These are phyloP conservation scores for Archaeoteleia sp. DNA, from an alignment of 2,888 invertebrate genomes.

Conservation along the genomic window DNA sequence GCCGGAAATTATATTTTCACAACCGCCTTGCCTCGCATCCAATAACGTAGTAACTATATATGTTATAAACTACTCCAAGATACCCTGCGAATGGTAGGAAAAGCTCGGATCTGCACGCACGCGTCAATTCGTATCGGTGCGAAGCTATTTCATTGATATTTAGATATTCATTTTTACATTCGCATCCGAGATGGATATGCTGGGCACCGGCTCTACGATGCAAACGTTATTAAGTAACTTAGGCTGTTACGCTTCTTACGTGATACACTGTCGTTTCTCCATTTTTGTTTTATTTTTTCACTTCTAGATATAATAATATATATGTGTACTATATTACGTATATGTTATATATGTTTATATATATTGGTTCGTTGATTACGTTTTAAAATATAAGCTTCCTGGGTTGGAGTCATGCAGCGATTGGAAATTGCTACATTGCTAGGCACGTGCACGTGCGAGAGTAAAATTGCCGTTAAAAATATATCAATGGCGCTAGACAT, in stretches of 20 bases:
- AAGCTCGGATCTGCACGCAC: slow-evolving; percentile 22
- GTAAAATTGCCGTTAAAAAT: slow-evolving; percentile 26
- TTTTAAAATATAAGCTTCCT: slow-evolving; percentile 17
- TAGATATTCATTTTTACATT: slow-evolving; percentile 25
- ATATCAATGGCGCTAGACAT: slow-evolving; percentile 14
- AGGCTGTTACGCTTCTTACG: no score
- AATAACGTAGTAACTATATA: slow-evolving; percentile 52
- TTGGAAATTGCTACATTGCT: slow-evolving; percentile 13
- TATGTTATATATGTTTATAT: background rate
- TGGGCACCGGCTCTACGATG: background rate
- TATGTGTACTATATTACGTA: no score
- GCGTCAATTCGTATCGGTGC: slow-evolving; percentile 23
- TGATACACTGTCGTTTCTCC: no score
- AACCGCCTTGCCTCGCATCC: slow-evolving; percentile 39
- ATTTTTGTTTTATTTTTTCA: background rate
- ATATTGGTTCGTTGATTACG: slow-evolving; percentile 7
- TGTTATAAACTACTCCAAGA: slow-evolving; percentile 37
- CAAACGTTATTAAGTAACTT: slow-evolving; percentile 7
- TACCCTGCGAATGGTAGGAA: slow-evolving; percentile 5
- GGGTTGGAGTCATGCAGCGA: slow-evolving; percentile 21
- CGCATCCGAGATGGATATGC: background rate
- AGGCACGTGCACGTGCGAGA: slow-evolving; percentile 11
- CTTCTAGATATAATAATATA: no score
- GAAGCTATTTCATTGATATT: slow-evolving; percentile 49
- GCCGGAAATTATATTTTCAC: slow-evolving; percentile 63